Base-by-base conservation (phyloP, 2,797 vertebrate genomes). In the Sciaenops ocellatus region DNA sequence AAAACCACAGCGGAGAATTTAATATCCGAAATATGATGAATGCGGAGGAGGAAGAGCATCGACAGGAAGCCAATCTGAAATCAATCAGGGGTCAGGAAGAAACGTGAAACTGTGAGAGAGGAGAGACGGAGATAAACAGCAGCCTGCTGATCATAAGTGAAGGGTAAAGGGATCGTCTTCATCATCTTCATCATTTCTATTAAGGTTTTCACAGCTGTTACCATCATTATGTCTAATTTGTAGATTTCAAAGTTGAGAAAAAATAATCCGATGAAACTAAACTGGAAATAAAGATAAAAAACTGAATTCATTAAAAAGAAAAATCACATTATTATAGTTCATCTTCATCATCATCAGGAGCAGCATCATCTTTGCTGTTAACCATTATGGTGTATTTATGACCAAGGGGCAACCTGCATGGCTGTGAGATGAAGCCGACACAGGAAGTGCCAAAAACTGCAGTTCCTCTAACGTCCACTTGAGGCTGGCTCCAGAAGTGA, bases 1-100 rank as follows among this genome's bases (percentile, higher is more conserved):
- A 76, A 89, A 92, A 78, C 71, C 68, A 22, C 64, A 73, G 76
- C 15, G 1, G 60, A 78, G 69, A 80, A 80, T 65, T 84, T 75
- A 82, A 90, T 81, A 80, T 78, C 5, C 0, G 73, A 85, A 87
- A 87, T 72, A 16, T 75, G 86, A 92, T 86, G 73, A 90, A 91
- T 54, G 81, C 22, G 83, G 73, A 78, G 74, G 75, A 80, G 68
- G 79, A 80, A 66, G 65, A 78, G 60, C 67, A 83, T 70, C 63
- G 86, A 87, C 83, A 85, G 86, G 85, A 93, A 89, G 80, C 62
- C 62, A 44, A 82, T 83, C 61, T 52, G 80, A 70, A 88, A 89
- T 86, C 80, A 87, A 88, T 87, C 76, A 56, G 78, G 62, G 80
- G 80, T 86, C 82, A 59, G 38, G 54, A 16, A 34, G 73, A 72